These are phyloP conservation scores for Noctuana brunneofusca DNA, from an alignment of 2,888 invertebrate genomes.

Conservation along the genomic window DNA sequence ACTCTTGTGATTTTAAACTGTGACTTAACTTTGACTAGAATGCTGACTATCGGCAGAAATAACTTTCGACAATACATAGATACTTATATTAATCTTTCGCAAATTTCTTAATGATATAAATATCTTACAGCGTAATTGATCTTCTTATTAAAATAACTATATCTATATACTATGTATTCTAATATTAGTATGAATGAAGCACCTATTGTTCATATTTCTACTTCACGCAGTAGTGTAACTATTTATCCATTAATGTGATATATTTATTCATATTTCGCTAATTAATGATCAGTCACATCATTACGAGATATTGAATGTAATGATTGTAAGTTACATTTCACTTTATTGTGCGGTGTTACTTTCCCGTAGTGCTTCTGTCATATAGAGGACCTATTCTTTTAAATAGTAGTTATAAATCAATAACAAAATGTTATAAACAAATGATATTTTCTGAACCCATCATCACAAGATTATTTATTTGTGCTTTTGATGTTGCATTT, in stretches of 20 bases:
- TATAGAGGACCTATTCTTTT: no score
- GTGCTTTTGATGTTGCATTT: no score
- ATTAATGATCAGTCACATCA: no score
- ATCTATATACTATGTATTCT: not conserved
- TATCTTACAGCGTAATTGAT: slow-evolving; percentile 1
- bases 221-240: not conserved
- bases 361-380: no score
- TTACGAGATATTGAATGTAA: no score
- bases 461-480: no score
- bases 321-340: no score
- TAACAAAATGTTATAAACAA: no score
- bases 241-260: not conserved
- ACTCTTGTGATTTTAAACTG: slow-evolving; percentile 17
- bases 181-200: not conserved
- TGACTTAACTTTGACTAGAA: slow-evolving; percentile 19
- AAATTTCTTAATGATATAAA: slow-evolving; percentile 8
- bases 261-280: not conserved
- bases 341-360: no score
- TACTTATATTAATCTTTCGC: not conserved
- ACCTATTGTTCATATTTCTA: not conserved
- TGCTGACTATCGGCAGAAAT: slow-evolving; percentile 20
- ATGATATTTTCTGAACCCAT: no score
- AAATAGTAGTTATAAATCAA: no score
- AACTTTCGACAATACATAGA: slow-evolving; percentile 28
- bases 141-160: not conserved